Conservation (phyloP, 1,140 invertebrate genomes). For the Lutraria rhynchaena region DNA sequence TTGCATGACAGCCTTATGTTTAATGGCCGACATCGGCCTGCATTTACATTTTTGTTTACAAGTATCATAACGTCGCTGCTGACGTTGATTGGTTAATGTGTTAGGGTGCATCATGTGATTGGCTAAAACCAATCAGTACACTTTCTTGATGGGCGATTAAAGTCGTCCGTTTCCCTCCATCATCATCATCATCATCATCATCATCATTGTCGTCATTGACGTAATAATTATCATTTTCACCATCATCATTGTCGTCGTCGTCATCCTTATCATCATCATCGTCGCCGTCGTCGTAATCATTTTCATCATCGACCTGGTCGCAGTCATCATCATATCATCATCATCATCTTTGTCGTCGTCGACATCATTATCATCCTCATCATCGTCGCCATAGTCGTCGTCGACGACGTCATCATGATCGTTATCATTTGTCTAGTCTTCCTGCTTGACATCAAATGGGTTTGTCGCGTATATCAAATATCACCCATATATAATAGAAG, state of each 20-base stretch:
- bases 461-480: no score
- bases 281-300: neutral
- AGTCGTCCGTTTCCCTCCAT: neutral
- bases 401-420: no score
- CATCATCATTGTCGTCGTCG: slow-evolving; percentile 7
- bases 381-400: no score
- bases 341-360: neutral
- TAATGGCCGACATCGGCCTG: no score
- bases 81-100: neutral
- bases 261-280: no score
- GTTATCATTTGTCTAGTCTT: no score
- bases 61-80: no score
- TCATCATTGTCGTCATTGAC: slow-evolving; percentile 3
- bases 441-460: no score
- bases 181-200: slow-evolving; percentile 7
- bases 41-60: neutral
- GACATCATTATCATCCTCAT: no score
- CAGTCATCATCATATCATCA: no score
- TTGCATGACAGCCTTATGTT: no score
- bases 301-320: neutral
- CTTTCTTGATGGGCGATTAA: neutral
- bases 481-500: no score
- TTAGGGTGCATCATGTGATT: neutral
- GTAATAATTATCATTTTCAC: neutral
- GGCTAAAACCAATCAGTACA: neutral